Base-by-base conservation (phyloP, 2,113 vertebrate genomes). In the Colinus virginianus region DNA sequence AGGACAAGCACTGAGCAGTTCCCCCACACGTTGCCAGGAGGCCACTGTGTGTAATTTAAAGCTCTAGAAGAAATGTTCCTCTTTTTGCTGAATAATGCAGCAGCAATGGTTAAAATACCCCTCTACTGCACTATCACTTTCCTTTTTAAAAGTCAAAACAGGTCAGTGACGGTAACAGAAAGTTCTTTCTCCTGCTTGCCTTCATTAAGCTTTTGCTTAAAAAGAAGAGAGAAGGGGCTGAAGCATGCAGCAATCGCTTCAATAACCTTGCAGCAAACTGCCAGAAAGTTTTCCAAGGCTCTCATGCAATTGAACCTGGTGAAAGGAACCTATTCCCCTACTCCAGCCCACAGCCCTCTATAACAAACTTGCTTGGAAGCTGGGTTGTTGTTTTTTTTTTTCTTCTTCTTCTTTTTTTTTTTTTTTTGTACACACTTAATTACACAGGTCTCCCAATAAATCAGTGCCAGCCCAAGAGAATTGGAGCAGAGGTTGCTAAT, bases 221-320 rank as follows among this genome's bases (percentile, higher is more conserved):
- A 90, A 92, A 76, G 56, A 56, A 87, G 66, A 32, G 61, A 88
- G 76, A 77, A 95, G 36, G 62, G 91, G 75, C 61, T 87, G 92
- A 93, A 93, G 72, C 86, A 94, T 75, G 77, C 82, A 94, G 84
- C 70, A 88, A 90, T 85, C 83, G 53, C 84, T 90, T 90, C 86
- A 91, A 83, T 91, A 95, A 92, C 90, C 82, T 94, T 83, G 87
- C 93, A 95, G 82, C 69, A 95, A 86, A 75, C 61, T 94, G 90
- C 87, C 91, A 95, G 91, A 81, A 95, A 95, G 72, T 90, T 94
- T 96, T 88, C 69, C 85, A 94, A 95, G 79, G 69, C 72, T 86
- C 79, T 81, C 69, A 87, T 72, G 78, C 81, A 86, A 86, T 81
- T 95, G 79, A 96, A 88, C 64, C 76, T 62, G 68, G 61, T 96